These are phyloP conservation scores for Camelus bactrianus DNA, from an alignment of 2,113 vertebrate species.

Conservation along the genomic window DNA sequence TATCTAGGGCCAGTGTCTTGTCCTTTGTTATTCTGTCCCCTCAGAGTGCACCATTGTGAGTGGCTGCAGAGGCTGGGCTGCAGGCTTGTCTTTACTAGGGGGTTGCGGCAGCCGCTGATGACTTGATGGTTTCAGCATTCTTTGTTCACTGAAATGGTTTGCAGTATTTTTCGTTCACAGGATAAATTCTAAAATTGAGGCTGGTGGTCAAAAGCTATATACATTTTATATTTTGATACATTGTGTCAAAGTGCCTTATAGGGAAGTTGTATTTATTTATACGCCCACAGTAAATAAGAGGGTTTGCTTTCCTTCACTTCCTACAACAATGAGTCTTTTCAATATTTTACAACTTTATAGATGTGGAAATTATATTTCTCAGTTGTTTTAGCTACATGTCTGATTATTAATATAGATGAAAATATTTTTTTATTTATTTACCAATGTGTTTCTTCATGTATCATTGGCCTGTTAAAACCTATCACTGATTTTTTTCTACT, in stretches of 20 bases:
- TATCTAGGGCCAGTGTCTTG: too few relatives aligned
- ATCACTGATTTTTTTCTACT: background rate
- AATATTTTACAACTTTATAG: background rate
- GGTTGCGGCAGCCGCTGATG: too few relatives aligned
- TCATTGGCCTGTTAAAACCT: background rate
- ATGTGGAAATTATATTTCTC: background rate
- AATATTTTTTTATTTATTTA: constrained; percentile 7
- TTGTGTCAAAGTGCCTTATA: background rate
- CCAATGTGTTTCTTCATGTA: background rate
- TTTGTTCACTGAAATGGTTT: too few relatives aligned
- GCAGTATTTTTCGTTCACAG: too few relatives aligned
- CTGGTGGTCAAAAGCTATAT: background rate
- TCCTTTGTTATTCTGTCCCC: too few relatives aligned
- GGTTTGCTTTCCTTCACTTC: background rate
- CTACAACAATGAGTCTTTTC: background rate
- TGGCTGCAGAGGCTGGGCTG: too few relatives aligned
- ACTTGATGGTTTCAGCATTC: too few relatives aligned
- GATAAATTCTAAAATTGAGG: background rate
- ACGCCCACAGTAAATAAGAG: background rate
- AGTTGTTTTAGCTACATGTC: background rate
- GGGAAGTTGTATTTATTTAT: background rate
- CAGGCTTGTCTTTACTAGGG: too few relatives aligned
- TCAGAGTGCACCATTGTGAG: too few relatives aligned
- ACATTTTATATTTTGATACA: constrained; percentile 4
- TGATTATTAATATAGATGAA: background rate